Evolutionary conservation across 2,113 vertebrate genomes (phyloP).

Genomic region (Macaca mulatta): DNA sequence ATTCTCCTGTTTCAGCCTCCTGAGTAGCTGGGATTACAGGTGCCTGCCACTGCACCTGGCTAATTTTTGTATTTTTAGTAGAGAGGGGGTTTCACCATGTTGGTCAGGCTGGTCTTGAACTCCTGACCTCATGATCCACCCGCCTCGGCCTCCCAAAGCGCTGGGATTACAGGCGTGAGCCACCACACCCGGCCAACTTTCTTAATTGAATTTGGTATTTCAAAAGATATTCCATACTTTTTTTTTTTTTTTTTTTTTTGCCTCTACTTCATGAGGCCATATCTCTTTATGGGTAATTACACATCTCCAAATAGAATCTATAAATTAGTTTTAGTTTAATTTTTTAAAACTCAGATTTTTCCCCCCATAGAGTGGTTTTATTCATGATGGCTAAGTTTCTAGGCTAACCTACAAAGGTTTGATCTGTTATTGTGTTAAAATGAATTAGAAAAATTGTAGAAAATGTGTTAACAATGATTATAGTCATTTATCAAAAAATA

Average conservation of each 20-base stretch:
- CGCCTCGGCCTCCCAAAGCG: too few species aligned
- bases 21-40: too few species aligned
- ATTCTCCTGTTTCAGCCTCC: too few species aligned
- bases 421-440: neutral
- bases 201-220: neutral
- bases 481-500: neutral
- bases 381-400: neutral
- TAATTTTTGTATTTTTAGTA: too few species aligned
- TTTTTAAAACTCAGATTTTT: neutral
- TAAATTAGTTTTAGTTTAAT: neutral
- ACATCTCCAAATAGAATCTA: neutral
- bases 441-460: neutral
- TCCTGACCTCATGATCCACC: too few species aligned
- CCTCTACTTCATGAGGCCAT: neutral
- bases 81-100: too few species aligned
- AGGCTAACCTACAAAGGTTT: neutral
- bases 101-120: too few species aligned
- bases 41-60: too few species aligned
- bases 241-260: neutral
- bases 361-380: neutral
- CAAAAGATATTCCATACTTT: neutral
- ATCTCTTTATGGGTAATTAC: neutral
- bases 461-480: neutral
- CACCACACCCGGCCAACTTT: neutral
- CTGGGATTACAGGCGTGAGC: too few species aligned